A percentile compares a stretch with the other conserved stretches of the same genome.
These are phyloP conservation scores for Penelope pileata DNA, from an alignment of 2,113 vertebrate genomes.

Conservation along the genomic window DNA sequence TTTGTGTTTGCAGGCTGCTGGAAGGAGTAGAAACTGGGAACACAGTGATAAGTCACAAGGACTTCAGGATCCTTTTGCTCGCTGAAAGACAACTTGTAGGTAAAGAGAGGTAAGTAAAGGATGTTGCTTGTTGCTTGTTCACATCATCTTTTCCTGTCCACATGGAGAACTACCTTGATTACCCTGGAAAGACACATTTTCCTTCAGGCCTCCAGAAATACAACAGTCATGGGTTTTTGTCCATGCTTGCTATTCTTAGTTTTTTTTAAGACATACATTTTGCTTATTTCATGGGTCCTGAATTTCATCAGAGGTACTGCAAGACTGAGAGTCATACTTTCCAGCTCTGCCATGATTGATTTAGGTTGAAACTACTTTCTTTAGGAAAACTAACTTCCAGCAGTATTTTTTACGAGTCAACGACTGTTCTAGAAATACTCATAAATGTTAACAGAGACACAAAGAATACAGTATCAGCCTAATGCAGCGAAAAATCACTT, in stretches of 20 bases:
- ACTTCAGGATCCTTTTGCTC: neutral
- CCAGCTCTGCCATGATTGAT: neutral
- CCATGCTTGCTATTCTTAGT: neutral
- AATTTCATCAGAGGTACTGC: fast-evolving
- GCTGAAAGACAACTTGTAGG: neutral
- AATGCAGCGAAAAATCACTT: neutral
- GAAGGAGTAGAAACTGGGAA: neutral
- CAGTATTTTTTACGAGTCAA: neutral
- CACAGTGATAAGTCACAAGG: neutral
- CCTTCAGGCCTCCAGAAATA: neutral
- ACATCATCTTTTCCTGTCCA: neutral
- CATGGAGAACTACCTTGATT: fast-evolving
- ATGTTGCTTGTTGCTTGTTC: neutral
- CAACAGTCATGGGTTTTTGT: neutral
- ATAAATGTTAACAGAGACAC: neutral
- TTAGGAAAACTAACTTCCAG: neutral
- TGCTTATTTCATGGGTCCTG: neutral
- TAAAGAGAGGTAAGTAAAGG: neutral
- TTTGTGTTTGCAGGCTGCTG: neutral
- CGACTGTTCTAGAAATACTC: neutral
- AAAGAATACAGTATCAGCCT: neutral
- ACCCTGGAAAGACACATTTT: neutral
- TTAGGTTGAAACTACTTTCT: neutral
- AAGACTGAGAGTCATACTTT: neutral
- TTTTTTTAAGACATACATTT: neutral